Percentiles rank a stretch among this genome's conserved stretches.
phyloP scores from a whole-genome alignment of 2,113 vertebrate genomes.

The Pygathrix nemaeus region DNA sequence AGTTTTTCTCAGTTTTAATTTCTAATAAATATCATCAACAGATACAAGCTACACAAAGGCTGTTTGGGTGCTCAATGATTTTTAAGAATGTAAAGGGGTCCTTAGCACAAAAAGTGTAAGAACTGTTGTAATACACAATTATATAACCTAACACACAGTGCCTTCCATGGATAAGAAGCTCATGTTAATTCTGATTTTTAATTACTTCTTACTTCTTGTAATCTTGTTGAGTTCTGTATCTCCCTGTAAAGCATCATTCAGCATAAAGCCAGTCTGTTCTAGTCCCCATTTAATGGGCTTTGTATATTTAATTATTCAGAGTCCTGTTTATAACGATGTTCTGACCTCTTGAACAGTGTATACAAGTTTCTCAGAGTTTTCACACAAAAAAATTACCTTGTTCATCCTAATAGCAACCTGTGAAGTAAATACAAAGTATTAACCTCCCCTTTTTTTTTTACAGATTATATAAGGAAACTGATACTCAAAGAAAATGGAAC shows the following conservation, averaged over 20 bases:
- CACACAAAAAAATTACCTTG: not conserved
- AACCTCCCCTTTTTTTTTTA: not conserved
- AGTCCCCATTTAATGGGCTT: conserved; percentile 50
- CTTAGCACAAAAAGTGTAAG: conserved; percentile 42
- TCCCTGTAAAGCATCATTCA: conserved; percentile 61
- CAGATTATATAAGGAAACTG: conserved; percentile 28
- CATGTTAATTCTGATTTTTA: conserved; percentile 49
- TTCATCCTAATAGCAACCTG: not conserved
- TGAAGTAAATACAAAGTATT: not conserved
- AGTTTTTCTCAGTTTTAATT: conserved; percentile 14
- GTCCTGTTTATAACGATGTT: conserved; percentile 38
- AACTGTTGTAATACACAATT: conserved; percentile 9
- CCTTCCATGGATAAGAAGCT: conserved; percentile 31
- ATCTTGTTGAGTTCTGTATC: conserved; percentile 59
- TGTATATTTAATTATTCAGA: conserved; percentile 42
- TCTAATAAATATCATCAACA: conserved; percentile 8
- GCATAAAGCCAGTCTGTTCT: conserved; percentile 47
- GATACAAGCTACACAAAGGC: not conserved
- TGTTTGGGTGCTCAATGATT: conserved; percentile 9
- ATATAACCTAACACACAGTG: conserved; percentile 26
- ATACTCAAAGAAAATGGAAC: conserved; percentile 25
- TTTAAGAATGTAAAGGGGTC: conserved; percentile 6
- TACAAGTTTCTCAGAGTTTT: not conserved
- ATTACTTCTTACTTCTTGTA: conserved; percentile 47
- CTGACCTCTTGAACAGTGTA: not conserved